phyloP scores from a whole-genome alignment of 2,888 invertebrate species.

The Trilocha varians region DNA sequence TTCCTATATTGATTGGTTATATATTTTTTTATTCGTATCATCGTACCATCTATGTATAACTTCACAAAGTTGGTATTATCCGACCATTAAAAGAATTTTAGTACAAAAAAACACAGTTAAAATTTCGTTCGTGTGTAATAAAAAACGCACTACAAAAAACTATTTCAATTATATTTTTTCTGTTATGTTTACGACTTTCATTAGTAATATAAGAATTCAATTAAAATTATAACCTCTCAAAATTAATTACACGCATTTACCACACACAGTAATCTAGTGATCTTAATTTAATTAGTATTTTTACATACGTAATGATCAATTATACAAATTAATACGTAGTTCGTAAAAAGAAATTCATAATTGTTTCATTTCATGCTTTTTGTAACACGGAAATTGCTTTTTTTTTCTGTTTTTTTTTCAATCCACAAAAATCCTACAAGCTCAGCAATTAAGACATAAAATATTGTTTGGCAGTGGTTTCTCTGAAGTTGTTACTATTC shows the following conservation, averaged over 20 bases:
- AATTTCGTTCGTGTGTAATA: too few relatives aligned
- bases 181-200: too few relatives aligned
- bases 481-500: too few relatives aligned
- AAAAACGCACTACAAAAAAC: too few relatives aligned
- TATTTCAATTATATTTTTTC: too few relatives aligned
- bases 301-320: constrained; percentile 5
- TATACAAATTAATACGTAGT: constrained; percentile 6
- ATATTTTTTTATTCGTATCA: too few relatives aligned
- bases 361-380: not conserved
- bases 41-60: too few relatives aligned
- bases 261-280: constrained; percentile 33
- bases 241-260: constrained; percentile 31
- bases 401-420: not conserved
- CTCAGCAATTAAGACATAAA: not conserved
- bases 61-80: too few relatives aligned
- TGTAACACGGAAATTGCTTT: not conserved
- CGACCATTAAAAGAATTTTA: too few relatives aligned
- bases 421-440: not conserved
- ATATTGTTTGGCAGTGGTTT: too few relatives aligned
- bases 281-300: constrained; percentile 23
- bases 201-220: constrained; percentile 18
- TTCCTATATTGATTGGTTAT: too few relatives aligned
- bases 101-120: too few relatives aligned
- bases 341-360: not conserved
- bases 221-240: constrained; percentile 23